These are phyloP conservation scores for Urocynchramus pylzowi DNA, from an alignment of 2,113 vertebrate species.

Conservation along the genomic window DNA sequence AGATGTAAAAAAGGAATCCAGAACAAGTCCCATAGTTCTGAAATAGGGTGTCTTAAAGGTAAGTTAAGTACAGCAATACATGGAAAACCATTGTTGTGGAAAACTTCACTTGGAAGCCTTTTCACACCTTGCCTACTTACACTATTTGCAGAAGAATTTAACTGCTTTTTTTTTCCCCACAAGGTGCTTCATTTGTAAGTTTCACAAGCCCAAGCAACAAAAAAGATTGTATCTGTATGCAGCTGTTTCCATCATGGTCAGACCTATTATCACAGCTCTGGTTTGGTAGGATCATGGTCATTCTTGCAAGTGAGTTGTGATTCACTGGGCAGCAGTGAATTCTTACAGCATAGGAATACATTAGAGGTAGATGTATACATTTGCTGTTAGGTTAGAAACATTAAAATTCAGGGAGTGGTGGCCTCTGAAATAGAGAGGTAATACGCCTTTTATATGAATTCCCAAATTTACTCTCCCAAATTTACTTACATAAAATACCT, in stretches of 20 bases:
- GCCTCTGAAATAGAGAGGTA: not conserved
- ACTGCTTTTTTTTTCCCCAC: accelerated
- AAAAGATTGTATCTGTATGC: not conserved
- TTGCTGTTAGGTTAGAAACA: not conserved
- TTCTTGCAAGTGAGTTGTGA: not conserved
- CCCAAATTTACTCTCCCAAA: not conserved
- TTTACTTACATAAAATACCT: not conserved
- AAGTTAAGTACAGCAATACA: not conserved
- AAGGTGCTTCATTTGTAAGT: not conserved
- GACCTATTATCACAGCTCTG: not conserved
- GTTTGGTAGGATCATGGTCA: not conserved
- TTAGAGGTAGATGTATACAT: not conserved
- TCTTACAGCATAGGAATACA: not conserved
- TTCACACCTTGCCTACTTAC: not conserved
- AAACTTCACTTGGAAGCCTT: not conserved
- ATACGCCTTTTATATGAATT: not conserved
- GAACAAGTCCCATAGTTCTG: not conserved
- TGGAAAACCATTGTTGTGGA: not conserved
- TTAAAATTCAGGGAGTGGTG: not conserved
- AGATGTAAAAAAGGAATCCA: not conserved
- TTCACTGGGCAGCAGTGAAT: not conserved
- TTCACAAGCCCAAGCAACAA: not conserved
- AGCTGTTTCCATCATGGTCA: not conserved
- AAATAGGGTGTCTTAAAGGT: not conserved
- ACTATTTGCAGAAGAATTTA: not conserved